Conservation (phyloP, 2,888 invertebrate genomes). For the Leucophenga maculata region DNA sequence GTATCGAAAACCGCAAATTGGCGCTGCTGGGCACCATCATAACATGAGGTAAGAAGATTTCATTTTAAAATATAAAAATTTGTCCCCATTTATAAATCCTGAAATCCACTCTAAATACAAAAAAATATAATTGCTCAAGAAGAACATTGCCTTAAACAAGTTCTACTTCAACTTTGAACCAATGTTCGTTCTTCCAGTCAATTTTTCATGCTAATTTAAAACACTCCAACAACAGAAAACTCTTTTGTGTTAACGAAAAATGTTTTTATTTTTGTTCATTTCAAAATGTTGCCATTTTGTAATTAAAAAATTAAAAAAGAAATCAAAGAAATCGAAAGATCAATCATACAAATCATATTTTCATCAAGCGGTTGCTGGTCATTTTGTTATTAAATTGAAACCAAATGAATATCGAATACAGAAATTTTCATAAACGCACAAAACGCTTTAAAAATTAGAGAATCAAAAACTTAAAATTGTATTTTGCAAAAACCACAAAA, state of each 20-base stretch:
- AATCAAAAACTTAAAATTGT: conserved; percentile 56
- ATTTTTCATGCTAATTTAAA: neutral
- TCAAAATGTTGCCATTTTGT: conserved; percentile 39
- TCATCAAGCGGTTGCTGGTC: conserved; percentile 60
- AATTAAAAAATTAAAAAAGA: conserved; percentile 41
- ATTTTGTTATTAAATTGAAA: conserved; percentile 37
- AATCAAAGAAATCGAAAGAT: conserved; percentile 36
- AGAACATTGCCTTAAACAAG: neutral
- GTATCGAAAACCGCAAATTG: conserved; percentile 87
- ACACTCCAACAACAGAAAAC: conserved; percentile 12
- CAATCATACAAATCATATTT: conserved; percentile 46
- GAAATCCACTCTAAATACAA: too few relatives aligned
- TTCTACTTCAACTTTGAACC: neutral
- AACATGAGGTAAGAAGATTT: conserved; percentile 79
- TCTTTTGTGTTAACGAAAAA: conserved; percentile 70
- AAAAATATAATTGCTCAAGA: too few relatives aligned
- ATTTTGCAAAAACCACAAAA: conserved; percentile 70
- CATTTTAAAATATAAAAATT: neutral
- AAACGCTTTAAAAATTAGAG: conserved; percentile 28
- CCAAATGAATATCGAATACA: conserved; percentile 42
- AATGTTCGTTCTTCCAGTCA: neutral
- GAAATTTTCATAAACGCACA: conserved; percentile 53
- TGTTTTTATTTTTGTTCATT: conserved; percentile 69
- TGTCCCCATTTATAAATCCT: neutral
- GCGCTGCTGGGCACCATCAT: conserved; percentile 78